Evolutionary conservation across 2,888 invertebrate genomes (phyloP).

Genomic region (Tanypteryx hageni): DNA sequence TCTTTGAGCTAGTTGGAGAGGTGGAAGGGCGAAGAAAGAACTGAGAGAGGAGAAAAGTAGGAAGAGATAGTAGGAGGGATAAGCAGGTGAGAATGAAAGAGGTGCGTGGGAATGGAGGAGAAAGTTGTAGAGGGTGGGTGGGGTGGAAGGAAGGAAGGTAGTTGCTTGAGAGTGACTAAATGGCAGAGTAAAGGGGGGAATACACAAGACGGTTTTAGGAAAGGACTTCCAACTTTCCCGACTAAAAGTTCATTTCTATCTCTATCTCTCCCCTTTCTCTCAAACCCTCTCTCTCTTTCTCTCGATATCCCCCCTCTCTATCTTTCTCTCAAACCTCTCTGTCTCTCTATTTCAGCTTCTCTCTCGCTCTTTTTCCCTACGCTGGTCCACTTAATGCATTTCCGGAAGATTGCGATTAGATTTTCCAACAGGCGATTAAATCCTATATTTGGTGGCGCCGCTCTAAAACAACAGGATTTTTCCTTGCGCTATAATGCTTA

Average conservation of each 20-base stretch:
- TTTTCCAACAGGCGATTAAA: no score
- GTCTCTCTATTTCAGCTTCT: no score
- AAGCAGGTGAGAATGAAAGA: no score
- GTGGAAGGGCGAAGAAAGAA: not conserved
- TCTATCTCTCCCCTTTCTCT: not conserved
- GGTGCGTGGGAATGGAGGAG: not conserved
- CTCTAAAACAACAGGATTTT: no score
- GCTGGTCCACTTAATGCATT: no score
- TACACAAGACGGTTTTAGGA: conserved; percentile 29
- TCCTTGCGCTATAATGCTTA: no score
- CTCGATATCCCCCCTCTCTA: not conserved
- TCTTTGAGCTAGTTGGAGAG: conserved; percentile 4
- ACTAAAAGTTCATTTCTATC: not conserved
- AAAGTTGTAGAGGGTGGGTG: not conserved
- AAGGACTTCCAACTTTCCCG: conserved; percentile 24
- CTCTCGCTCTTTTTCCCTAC: no score
- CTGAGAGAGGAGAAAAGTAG: not conserved
- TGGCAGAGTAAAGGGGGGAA: not conserved
- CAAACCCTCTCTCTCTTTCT: not conserved
- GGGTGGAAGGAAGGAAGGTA: not conserved
- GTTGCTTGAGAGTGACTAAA: conserved; percentile 24
- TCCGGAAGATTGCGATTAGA: no score
- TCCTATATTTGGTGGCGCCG: no score
- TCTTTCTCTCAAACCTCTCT: no score
- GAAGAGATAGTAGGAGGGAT: no score